phyloP scores from a whole-genome alignment of 2,113 vertebrate species.

The Myiagra hebetior region DNA sequence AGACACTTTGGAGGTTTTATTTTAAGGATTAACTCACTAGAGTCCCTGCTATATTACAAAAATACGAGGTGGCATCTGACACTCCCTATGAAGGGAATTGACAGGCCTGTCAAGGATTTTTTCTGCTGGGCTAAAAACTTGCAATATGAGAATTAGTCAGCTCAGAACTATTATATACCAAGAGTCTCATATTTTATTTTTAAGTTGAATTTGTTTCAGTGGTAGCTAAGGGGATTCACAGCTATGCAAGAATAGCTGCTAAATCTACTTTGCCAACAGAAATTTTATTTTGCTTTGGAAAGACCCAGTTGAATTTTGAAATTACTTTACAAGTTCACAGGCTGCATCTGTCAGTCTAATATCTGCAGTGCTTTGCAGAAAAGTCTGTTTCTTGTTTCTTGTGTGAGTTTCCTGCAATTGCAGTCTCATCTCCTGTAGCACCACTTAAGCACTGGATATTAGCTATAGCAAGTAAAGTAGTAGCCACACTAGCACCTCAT shows the following conservation, averaged over 20 bases:
- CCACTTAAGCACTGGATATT: not conserved
- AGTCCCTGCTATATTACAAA: not conserved
- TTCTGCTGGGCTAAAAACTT: not conserved
- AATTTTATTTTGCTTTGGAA: conserved; percentile 39
- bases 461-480: not conserved
- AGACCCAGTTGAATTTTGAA: conserved; percentile 13
- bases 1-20: not conserved
- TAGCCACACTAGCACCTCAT: conserved; percentile 14
- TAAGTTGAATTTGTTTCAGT: not conserved
- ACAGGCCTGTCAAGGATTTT: not conserved
- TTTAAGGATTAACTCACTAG: not conserved
- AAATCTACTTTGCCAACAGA: conserved; percentile 24
- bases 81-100: not conserved
- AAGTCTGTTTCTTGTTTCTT: conserved; percentile 3
- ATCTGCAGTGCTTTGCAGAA: not conserved
- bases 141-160: not conserved
- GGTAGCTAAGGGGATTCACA: not conserved
- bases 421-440: not conserved
- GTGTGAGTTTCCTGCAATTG: not conserved
- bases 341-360: conserved; percentile 13
- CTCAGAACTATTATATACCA: not conserved
- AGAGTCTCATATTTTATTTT: not conserved
- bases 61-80: not conserved
- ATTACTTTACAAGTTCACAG: conserved; percentile 45
- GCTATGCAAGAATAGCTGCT: not conserved